Base-by-base conservation (phyloP, 2,797 vertebrate species). In the Allochrocebus solatus region DNA sequence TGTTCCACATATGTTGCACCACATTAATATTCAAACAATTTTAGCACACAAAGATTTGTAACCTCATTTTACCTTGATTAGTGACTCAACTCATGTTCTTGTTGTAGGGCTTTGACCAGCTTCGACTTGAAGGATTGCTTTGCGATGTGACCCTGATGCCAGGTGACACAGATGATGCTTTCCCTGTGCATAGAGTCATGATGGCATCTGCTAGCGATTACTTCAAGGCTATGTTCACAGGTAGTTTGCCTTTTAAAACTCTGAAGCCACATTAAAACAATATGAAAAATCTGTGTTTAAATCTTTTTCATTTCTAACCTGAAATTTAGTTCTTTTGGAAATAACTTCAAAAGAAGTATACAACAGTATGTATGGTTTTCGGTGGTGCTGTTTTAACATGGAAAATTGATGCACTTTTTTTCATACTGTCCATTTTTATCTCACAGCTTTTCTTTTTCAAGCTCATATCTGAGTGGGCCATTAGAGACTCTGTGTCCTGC, bases 171-270 rank as follows among this genome's bases (percentile, higher is more conserved):
- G 99, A 99, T 5, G 99, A 99, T 98, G 99, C 99, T 16, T 99
- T 99, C 98, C 99, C 99, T 28, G 99, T 99, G 46, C 99, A 99
- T 98, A 99, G 99, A 91, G 99, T 99, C 36, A 99, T 99, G 99
- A 99, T 99, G 99, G 99, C 99, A 61, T 99, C 99, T 94, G 99
- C 99, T 93, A 99, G 99, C 39, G 99, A 99, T 98, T 99, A 99
- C 99, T 99, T 99, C 99, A 99, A 99, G 99, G 99, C 99, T 97
- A 99, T 99, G 99, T 99, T 99, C 99, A 99, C 99, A 99, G 99
- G 99, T 99, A 98, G 24, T 61, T 82, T 89, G 43, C 48, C 97
- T 96, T 89, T 92, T 93, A 43, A 75, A 80, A 94, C 91, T 8
- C 78, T 95, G 36, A 16, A 0, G 67, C 4, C 48, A 48, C 3